Evolutionary conservation across 2,797 vertebrate genomes (phyloP).

Genomic region (Bradypodion pumilum): DNA sequence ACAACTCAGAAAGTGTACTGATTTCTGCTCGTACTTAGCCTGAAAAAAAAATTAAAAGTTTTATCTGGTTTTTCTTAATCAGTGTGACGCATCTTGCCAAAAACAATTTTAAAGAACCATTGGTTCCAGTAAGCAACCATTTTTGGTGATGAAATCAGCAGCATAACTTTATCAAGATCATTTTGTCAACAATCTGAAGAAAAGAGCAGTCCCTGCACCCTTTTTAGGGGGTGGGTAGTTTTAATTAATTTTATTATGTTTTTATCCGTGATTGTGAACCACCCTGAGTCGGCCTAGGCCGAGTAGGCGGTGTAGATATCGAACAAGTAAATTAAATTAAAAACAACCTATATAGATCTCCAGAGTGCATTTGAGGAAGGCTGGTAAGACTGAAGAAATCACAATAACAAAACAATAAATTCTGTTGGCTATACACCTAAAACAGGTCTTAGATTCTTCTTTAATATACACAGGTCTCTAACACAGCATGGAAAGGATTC

Average conservation of each 20-base stretch:
- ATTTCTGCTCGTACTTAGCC: neutral
- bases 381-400: no score
- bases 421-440: no score
- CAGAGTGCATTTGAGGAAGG: no score
- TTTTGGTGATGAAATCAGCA: neutral
- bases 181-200: neutral
- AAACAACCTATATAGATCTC: neutral
- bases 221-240: no score
- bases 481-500: neutral
- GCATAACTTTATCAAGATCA: neutral
- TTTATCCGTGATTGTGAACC: no score
- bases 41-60: slow-evolving; percentile 1
- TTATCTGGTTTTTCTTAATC: neutral
- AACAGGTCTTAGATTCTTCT: neutral
- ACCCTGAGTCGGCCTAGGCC: no score
- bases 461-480: neutral
- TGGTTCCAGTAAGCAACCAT: neutral
- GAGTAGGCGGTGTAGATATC: no score
- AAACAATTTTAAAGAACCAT: neutral
- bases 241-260: no score
- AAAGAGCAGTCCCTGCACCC: no score
- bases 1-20: neutral
- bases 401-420: no score
- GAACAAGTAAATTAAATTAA: no score
- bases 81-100: neutral